Evolutionary conservation across 1,140 invertebrate genomes (phyloP), one percentile per base, ranked within the genome.

Genomic region (Euura lappo): DNA sequence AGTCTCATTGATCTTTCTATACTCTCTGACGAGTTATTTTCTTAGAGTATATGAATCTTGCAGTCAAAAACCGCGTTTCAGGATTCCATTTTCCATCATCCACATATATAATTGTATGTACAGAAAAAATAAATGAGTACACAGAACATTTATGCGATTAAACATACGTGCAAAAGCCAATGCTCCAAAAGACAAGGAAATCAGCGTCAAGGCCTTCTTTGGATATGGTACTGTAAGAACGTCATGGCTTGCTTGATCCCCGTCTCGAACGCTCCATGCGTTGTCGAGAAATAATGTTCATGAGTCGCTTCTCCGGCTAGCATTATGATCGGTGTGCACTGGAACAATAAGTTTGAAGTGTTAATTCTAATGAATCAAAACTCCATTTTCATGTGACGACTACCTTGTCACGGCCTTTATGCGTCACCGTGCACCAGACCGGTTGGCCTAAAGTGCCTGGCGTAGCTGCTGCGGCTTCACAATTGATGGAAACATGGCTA

Each of bases 301-400:
- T 94, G 91, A 13, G 91, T 90, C 2, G 92, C 93, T 87, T 95
- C 94, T 65, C 94, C 94, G 75, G 93, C 94, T 75, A 95, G 90
- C 77, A 93, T 77, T 45, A 95, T 79, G 45, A 90, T 80, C 3
- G 93, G 91, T 68, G 81, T 46, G 75, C 75, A 71, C 86, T 89
- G 76, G 42, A 83, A 84, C 60, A 76, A 71, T 72, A 76, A 73
- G 69, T 71, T 71, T 68, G 73, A 74, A 67, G 66, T 51, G 4
- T 72, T 60, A 10, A 69, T 68, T 69, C 68, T 72, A 13, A 72
- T 74, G 64, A 70, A 44, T 68, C 5, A 68, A 51, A 45, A 73
- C 71, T 45, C 44, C 46, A 68, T 65, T 69, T 45, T 64, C 72
- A 44, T 47, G 45, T 43, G 28, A 65, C 11, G 45, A 42, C 73